Evolutionary conservation across 1,140 invertebrate genomes (phyloP).

Genomic region (Laupala kohalensis): DNA sequence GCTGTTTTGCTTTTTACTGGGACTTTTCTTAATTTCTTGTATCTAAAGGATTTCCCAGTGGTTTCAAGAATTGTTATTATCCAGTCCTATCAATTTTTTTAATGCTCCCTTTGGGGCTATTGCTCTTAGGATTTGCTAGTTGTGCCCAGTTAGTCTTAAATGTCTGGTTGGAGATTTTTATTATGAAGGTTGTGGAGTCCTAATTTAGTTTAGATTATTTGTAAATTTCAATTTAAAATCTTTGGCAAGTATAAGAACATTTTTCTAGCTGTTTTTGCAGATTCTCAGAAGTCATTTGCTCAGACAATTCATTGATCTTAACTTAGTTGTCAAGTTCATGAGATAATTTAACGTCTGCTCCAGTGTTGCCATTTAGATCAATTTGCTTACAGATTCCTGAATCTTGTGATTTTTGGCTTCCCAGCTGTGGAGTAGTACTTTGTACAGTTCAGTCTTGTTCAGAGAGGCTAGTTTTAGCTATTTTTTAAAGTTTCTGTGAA

Average conservation of each 20-base stretch:
- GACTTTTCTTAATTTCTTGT: too few species aligned
- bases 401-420: constrained; percentile 4
- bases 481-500: constrained; percentile 14
- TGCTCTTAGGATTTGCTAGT: too few species aligned
- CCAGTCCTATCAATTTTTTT: too few species aligned
- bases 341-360: constrained; percentile 1
- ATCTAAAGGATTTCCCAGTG: too few species aligned
- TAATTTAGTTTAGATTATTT: neutral
- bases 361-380: constrained; percentile 5
- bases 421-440: constrained; percentile 6
- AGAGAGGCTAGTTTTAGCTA: neutral
- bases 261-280: neutral
- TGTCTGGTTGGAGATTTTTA: neutral
- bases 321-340: constrained; percentile 1
- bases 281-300: neutral
- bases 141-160: neutral
- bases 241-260: neutral
- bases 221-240: neutral
- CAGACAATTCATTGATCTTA: neutral
- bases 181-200: neutral
- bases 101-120: too few species aligned
- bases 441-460: neutral
- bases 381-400: constrained; percentile 1
- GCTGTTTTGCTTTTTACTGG: too few species aligned
- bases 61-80: too few species aligned